A percentile compares a stretch with the other conserved stretches of the same genome.
These are phyloP conservation scores for Aplysina aerophoba DNA, from an alignment of 37 sponge, comb jelly and placozoan species.

Conservation along the genomic window DNA sequence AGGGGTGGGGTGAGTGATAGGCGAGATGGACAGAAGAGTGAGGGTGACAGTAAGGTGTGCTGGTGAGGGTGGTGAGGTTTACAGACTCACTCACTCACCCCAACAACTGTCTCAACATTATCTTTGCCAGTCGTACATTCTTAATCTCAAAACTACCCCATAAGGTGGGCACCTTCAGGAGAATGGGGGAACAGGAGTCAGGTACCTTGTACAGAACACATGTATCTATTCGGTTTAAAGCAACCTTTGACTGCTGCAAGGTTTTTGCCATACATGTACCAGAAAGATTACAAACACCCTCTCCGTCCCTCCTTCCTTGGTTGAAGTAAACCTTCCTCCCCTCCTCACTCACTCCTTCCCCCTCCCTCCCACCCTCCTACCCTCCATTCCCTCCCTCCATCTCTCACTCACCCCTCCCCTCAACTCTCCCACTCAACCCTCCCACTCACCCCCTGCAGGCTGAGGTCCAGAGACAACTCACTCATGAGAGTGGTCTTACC, in stretches of 20 bases:
- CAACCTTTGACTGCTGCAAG: too few species aligned
- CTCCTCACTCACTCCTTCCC: not conserved
- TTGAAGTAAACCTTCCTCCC: not conserved
- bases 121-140: constrained; percentile 76
- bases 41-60: too few species aligned
- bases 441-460: constrained; percentile 59
- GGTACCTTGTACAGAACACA: not conserved
- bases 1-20: too few species aligned
- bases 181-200: not conserved
- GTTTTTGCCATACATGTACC: not conserved
- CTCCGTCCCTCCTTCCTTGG: not conserved
- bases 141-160: constrained; percentile 89
- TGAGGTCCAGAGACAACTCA: constrained; percentile 80
- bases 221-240: not conserved
- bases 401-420: constrained; percentile 33
- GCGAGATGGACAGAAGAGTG: too few species aligned
- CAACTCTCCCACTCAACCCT: not conserved
- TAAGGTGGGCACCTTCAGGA: constrained; percentile 71
- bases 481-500: constrained; percentile 84
- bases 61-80: not conserved
- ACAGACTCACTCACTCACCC: constrained; percentile 50
- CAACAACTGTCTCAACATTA: constrained; percentile 77
- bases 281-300: not conserved
- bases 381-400: not conserved
- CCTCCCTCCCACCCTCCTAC: not conserved